Conservation (phyloP, 30 jellyfish, hydroid and myxozoan genomes). For the Rhopilema esculentum region DNA sequence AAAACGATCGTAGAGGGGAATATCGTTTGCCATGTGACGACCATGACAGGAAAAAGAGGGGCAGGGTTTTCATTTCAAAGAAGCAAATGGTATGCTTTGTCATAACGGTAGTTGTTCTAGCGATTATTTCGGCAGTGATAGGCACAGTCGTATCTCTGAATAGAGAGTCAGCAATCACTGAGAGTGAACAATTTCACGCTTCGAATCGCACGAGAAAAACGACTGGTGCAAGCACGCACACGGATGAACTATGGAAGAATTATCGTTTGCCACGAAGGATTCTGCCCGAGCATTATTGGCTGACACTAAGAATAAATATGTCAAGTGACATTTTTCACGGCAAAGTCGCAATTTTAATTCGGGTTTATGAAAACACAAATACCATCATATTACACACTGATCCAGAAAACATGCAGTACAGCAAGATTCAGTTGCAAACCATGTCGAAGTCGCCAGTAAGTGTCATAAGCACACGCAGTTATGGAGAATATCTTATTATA, state of each 20-base stretch:
- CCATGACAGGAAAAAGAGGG: not conserved
- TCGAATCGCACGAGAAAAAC: conserved; percentile 58
- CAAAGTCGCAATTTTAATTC: conserved; percentile 45
- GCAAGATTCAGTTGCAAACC: not conserved
- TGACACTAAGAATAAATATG: conserved; percentile 64
- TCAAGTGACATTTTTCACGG: conserved; percentile 66
- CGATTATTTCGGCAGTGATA: conserved; percentile 45
- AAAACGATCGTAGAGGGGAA: conserved; percentile 55
- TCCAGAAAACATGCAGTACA: conserved; percentile 33
- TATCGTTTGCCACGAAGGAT: conserved; percentile 76
- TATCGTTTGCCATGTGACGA: conserved; percentile 46
- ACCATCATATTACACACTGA: conserved; percentile 68
- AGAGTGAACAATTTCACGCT: not conserved
- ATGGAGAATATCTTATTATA: conserved; percentile 59
- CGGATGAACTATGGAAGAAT: conserved; percentile 57
- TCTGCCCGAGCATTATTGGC: conserved; percentile 70
- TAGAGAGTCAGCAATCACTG: not conserved
- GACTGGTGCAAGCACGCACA: conserved; percentile 22
- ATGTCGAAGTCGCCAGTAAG: not conserved
- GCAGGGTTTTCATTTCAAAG: conserved; percentile 34
- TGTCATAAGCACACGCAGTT: conserved; percentile 5
- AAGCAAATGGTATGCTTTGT: conserved; percentile 31
- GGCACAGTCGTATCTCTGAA: conserved; percentile 52
- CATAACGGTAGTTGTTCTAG: conserved; percentile 28
- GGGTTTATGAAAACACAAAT: conserved; percentile 44